A percentile compares a stretch with the other conserved stretches of the same genome.
phyloP scores from a whole-genome alignment of 2,888 invertebrate species.

The Watsonalla binaria region DNA sequence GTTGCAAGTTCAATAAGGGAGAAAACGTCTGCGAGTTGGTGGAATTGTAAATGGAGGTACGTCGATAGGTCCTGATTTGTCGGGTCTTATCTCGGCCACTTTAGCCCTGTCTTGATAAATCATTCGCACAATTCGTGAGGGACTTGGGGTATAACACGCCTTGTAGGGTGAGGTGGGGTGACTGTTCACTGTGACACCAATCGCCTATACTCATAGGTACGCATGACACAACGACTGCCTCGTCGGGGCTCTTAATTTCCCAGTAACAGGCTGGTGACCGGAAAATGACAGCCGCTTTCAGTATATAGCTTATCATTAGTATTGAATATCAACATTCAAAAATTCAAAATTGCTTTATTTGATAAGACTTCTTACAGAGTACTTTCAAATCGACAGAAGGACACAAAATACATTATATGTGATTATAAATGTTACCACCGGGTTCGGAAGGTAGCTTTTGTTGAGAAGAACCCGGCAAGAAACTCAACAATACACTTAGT shows the following conservation, averaged over 20 bases:
- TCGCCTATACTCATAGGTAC: constrained; percentile 24
- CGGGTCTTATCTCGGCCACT: constrained; percentile 43
- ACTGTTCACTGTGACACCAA: constrained; percentile 36
- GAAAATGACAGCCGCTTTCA: no score
- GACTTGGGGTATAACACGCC: constrained; percentile 41
- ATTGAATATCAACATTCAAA: no score
- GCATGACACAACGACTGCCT: constrained; percentile 4
- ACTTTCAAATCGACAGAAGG: no score
- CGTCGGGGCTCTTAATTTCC: no score
- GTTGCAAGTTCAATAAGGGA: constrained; percentile 33
- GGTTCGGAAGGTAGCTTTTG: no score
- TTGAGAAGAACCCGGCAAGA: no score
- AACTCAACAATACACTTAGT: no score
- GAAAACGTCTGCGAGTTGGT: constrained; percentile 26
- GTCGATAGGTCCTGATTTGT: constrained; percentile 45
- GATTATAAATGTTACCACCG: no score
- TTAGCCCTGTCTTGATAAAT: constrained; percentile 43
- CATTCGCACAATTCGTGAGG: constrained; percentile 44
- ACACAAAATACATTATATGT: no score
- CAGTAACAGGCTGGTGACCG: constrained; percentile 4
- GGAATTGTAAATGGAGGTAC: constrained; percentile 32
- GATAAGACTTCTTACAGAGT: no score
- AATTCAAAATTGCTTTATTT: no score
- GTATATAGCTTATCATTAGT: no score
- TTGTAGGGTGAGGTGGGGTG: constrained; percentile 15